These are phyloP conservation scores for Volucella zonaria DNA, from an alignment of 2,888 invertebrate species.

Conservation along the genomic window DNA sequence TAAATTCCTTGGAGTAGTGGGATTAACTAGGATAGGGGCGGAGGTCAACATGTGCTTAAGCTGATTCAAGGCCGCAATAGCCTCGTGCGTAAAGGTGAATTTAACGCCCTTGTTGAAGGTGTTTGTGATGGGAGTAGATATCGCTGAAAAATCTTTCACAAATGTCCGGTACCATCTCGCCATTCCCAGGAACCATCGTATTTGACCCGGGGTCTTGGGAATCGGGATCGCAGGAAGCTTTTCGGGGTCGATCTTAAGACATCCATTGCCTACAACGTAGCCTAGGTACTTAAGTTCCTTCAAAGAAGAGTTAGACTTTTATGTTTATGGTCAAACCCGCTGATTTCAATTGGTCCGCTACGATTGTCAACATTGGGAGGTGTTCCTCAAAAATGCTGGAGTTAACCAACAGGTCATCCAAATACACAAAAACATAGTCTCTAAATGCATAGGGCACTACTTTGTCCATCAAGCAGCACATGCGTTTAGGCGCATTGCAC, in stretches of 20 bases:
- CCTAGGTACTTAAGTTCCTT: too few relatives aligned
- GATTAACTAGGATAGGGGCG: neutral
- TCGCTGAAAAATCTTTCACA: neutral
- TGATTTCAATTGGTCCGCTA: too few relatives aligned
- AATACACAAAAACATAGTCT: too few relatives aligned
- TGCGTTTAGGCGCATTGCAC: too few relatives aligned
- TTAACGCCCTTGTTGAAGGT: neutral
- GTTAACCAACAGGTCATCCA: slow-evolving; percentile 60
- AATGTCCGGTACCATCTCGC: slow-evolving; percentile 10
- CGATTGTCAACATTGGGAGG: too few relatives aligned
- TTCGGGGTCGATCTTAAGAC: neutral
- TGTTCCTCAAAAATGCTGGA: slow-evolving; percentile 20
- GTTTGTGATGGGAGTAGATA: neutral
- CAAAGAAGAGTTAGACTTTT: too few relatives aligned
- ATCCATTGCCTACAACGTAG: neutral
- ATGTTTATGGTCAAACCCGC: too few relatives aligned
- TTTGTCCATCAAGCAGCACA: too few relatives aligned
- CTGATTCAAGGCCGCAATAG: neutral
- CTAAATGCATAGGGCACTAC: too few relatives aligned
- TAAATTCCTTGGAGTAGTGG: slow-evolving; percentile 16
- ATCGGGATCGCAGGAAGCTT: neutral
- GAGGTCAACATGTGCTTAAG: neutral
- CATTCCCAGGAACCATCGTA: slow-evolving; percentile 68
- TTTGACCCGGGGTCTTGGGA: slow-evolving; percentile 37
- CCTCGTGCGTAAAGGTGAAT: neutral